Conservation (phyloP, 2,113 vertebrate species). For the Origma solitaria region DNA sequence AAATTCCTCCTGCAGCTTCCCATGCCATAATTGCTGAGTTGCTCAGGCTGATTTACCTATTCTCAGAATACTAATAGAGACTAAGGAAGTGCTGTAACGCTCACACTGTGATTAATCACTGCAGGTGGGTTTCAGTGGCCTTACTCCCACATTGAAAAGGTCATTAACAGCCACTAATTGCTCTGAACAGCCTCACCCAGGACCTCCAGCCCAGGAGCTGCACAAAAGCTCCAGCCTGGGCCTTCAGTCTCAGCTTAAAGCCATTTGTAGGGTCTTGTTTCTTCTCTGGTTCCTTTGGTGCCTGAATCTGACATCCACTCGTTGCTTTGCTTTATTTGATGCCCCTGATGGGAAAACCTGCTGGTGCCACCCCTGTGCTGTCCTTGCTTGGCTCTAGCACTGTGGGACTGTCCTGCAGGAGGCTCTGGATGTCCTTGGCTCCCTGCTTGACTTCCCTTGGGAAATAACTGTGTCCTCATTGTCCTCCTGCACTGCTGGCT, state of each 20-base stretch:
- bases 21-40: background rate
- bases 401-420: too few relatives aligned
- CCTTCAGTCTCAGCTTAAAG: background rate
- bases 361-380: too few relatives aligned
- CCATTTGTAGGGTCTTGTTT: background rate
- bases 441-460: background rate
- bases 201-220: background rate
- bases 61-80: background rate
- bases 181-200: background rate
- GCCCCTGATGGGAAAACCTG: too few relatives aligned
- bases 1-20: background rate
- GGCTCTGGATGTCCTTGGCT: too few relatives aligned
- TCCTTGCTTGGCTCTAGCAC: background rate
- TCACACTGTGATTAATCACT: background rate
- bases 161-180: background rate
- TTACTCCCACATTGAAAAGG: background rate
- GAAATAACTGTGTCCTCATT: background rate
- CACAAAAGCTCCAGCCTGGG: background rate
- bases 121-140: background rate
- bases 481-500: background rate
- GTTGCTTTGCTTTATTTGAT: background rate
- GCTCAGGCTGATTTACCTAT: background rate
- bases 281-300: background rate
- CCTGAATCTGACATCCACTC: background rate
- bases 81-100: background rate